These are phyloP conservation scores for Donacobius atricapilla DNA, from an alignment of 2,113 vertebrate genomes.

Conservation along the genomic window DNA sequence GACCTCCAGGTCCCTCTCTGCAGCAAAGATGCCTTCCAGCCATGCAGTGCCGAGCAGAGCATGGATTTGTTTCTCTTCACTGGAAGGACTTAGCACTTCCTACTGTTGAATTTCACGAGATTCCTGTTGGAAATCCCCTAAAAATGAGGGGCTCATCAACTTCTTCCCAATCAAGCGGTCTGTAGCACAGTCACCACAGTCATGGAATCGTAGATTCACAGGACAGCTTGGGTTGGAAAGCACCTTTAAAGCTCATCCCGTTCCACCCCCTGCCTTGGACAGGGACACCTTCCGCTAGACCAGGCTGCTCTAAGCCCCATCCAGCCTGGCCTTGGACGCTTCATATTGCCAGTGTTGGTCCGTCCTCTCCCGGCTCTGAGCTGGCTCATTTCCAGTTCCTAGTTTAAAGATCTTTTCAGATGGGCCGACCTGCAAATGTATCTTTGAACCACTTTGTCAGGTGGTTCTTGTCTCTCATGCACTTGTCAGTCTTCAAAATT, in stretches of 20 bases:
- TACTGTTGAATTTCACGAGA: not conserved
- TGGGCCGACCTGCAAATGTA: not conserved
- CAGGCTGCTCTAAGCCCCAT: not conserved
- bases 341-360: not conserved
- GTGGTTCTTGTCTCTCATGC: not conserved
- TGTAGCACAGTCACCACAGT: not conserved
- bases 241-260: not conserved
- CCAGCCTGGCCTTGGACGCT: not conserved
- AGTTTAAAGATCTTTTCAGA: not conserved
- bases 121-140: not conserved
- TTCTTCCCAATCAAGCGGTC: not conserved
- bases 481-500: not conserved
- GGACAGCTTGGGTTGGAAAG: not conserved
- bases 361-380: not conserved
- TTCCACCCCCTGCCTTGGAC: not conserved
- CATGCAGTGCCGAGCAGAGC: not conserved
- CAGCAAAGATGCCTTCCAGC: not conserved
- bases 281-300: not conserved
- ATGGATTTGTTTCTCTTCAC: not conserved
- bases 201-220: not conserved
- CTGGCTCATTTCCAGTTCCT: not conserved
- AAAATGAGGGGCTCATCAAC: not conserved
- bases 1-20: not conserved
- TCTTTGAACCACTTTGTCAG: not conserved
- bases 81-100: not conserved